These are phyloP conservation scores for Etheostoma perlongum DNA, from an alignment of 2,797 vertebrate genomes.

Conservation along the genomic window DNA sequence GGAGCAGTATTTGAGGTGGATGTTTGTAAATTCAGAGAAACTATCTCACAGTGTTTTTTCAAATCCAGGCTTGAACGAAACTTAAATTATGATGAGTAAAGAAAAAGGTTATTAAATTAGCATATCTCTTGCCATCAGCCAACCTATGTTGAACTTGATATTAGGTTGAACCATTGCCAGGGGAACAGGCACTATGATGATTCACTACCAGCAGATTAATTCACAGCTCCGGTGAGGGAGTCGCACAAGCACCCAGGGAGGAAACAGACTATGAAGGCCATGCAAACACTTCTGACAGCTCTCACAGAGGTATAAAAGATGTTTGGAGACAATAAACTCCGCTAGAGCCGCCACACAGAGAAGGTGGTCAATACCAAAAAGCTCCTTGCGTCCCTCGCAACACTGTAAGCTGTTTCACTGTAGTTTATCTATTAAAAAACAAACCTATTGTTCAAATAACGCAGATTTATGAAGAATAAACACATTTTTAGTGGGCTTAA, in stretches of 20 bases:
- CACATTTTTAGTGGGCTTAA: conserved; percentile 19
- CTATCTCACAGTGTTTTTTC: conserved; percentile 33
- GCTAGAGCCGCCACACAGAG: conserved; percentile 6
- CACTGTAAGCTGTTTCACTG: conserved; percentile 18
- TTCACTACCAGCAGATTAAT: conserved; percentile 73
- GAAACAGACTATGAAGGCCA: conserved; percentile 60
- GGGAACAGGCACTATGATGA: conserved; percentile 58
- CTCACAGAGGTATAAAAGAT: conserved; percentile 48
- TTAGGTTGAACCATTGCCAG: conserved; percentile 62
- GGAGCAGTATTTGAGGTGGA: conserved; percentile 28
- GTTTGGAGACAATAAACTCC: conserved; percentile 60
- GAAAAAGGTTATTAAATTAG: conserved; percentile 61
- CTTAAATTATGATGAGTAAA: conserved; percentile 64
- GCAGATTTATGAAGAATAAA: conserved; percentile 26
- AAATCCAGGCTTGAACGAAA: conserved; percentile 40
- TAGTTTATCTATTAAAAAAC: conserved; percentile 30
- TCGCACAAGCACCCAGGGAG: conserved; percentile 34
- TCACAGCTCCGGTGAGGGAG: conserved; percentile 47
- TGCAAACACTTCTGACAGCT: conserved; percentile 57
- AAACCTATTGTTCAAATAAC: conserved; percentile 18
- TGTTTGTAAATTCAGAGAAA: conserved; percentile 42
- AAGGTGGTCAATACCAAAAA: conserved; percentile 50
- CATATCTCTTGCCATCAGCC: conserved; percentile 72
- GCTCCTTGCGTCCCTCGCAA: neutral
- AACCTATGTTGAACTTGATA: conserved; percentile 71